Base-by-base conservation (phyloP, 2,113 vertebrate genomes). In the Piaya cayana region DNA sequence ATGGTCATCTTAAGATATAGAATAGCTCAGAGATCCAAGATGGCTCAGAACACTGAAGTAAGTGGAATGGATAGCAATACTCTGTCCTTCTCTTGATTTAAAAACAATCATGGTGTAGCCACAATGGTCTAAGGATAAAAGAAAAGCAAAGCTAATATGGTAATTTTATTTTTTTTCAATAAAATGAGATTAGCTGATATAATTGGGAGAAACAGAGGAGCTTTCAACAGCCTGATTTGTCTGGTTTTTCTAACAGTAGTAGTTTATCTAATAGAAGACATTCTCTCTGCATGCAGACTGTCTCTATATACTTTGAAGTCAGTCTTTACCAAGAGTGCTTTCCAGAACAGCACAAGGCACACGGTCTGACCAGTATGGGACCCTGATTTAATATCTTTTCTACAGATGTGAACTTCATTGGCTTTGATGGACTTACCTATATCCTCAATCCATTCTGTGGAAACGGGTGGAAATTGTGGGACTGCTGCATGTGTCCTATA, bases 401-500 rank as follows among this genome's bases (percentile, higher is more conserved):
- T 37, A 63, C 17, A 76, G 39, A 70, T 8, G 26, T 0, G 4
- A 85, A 86, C 30, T 34, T 71, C 20, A 43, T n/a, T 26, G 21
- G 34, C 32, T 82, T 79, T 52, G 9, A 67, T 1, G 50, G 45
- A 52, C 29, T 47, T 82, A 6, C 36, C 12, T 25, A 13, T 14
- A 18, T 32, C 53, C 9, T 74, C 39, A 55, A 62, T 16, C 37
- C 36, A 60, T 77, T 49, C 53, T 64, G 37, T 7, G 63, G 49
- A 83, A 55, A 85, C 2, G 4, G 6, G 58, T 49, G 34, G 32
- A 72, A 64, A 56, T 3, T 55, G 47, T 78, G 21, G 12, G 26
- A 82, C 34, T 47, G 26, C 9, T 39, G 6, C 3, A 4, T 0
- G 1, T 11, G 15, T 42, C 47, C 72, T 74, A 45, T 69, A 4